Evolutionary conservation across 2,113 vertebrate species (phyloP).

Genomic region (Heliornis fulica): DNA sequence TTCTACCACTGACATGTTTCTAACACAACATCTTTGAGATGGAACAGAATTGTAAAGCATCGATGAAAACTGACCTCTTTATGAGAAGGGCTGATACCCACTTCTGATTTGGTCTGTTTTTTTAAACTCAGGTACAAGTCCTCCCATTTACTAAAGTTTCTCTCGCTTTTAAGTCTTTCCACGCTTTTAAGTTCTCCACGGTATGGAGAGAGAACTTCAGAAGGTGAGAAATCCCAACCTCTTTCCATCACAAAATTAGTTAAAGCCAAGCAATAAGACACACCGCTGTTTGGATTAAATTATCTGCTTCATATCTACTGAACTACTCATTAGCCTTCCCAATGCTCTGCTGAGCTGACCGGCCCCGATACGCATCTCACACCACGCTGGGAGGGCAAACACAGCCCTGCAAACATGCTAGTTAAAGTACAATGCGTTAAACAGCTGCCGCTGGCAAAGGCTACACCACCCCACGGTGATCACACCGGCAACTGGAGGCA

Average conservation of each 20-base stretch:
- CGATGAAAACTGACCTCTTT: not conserved
- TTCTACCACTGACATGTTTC: not conserved
- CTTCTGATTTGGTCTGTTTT: not conserved
- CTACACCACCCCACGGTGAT: slow-evolving; percentile 71
- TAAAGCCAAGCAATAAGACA: not conserved
- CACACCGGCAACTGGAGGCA: slow-evolving; percentile 26
- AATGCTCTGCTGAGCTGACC: not conserved
- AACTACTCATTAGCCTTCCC: not conserved
- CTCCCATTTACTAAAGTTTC: not conserved
- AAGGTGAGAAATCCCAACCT: not conserved
- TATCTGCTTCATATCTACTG: not conserved
- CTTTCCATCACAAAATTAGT: not conserved
- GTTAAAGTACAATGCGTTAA: slow-evolving; percentile 48
- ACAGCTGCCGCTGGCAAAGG: slow-evolving; percentile 71
- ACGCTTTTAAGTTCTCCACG: not conserved
- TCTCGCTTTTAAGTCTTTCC: not conserved
- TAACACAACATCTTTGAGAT: not conserved
- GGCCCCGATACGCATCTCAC: not conserved
- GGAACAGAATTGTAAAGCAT: not conserved
- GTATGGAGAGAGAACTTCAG: not conserved
- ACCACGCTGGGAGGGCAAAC: slow-evolving; percentile 65
- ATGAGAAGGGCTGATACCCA: not conserved
- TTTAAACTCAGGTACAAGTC: not conserved
- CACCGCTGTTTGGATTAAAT: not conserved
- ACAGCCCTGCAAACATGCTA: slow-evolving; percentile 64